Evolutionary conservation across 2,888 invertebrate species (phyloP).

Genomic region (Micropterix aruncella): DNA sequence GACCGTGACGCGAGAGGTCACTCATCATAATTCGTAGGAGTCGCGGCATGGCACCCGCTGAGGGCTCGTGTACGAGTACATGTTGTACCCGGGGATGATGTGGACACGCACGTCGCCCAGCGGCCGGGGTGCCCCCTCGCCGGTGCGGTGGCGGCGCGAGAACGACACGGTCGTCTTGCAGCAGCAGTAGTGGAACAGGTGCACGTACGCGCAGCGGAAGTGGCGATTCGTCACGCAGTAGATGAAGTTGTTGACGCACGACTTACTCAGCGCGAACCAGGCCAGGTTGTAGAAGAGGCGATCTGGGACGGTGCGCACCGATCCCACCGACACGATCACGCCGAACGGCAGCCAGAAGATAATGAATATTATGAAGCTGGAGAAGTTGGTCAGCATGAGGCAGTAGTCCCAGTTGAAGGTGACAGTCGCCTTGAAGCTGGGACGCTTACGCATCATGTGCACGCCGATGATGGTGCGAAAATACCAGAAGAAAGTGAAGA

Average conservation of each 20-base stretch:
- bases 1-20: not conserved
- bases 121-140: slow-evolving; percentile 26
- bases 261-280: slow-evolving; percentile 56
- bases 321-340: slow-evolving; percentile 39
- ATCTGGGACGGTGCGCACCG: slow-evolving; percentile 31
- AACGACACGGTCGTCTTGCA: slow-evolving; percentile 63
- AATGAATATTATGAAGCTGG: slow-evolving; percentile 46
- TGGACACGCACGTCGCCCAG: slow-evolving; percentile 57
- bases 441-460: slow-evolving; percentile 32
- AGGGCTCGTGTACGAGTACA: slow-evolving; percentile 48
- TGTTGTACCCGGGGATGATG: slow-evolving; percentile 56
- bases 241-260: slow-evolving; percentile 50
- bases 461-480: slow-evolving; percentile 34
- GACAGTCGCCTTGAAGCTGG: slow-evolving; percentile 47
- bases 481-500: slow-evolving; percentile 40
- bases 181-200: slow-evolving; percentile 66
- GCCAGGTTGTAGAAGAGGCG: slow-evolving; percentile 49
- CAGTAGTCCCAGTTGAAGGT: slow-evolving; percentile 48
- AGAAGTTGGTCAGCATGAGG: slow-evolving; percentile 47
- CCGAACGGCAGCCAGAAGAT: slow-evolving; percentile 57
- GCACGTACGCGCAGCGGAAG: slow-evolving; percentile 56
- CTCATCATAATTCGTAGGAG: slow-evolving; percentile 16
- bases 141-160: slow-evolving; percentile 41
- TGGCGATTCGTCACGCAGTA: slow-evolving; percentile 51
- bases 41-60: slow-evolving; percentile 22